Conservation (phyloP, 2,113 vertebrate genomes). For the Hippocampus comes region DNA sequence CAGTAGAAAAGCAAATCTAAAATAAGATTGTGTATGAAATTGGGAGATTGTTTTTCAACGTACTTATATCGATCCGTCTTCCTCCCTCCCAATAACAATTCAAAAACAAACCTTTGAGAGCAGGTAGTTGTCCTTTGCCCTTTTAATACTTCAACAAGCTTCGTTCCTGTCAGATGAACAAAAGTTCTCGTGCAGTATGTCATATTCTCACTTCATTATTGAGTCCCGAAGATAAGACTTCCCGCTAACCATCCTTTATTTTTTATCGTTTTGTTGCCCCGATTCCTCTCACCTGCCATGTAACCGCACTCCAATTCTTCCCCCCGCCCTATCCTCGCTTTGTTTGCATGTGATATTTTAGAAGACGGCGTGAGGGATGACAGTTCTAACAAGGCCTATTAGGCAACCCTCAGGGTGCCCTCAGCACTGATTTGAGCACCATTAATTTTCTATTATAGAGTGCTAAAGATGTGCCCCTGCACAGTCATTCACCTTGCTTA, state of each 20-base stretch:
- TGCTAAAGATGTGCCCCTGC: slow-evolving; percentile 86
- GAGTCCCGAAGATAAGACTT: slow-evolving; percentile 1
- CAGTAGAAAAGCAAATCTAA: not conserved
- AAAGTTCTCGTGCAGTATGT: not conserved
- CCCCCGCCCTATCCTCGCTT: slow-evolving; percentile 28
- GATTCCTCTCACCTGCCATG: not conserved
- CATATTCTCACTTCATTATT: slow-evolving; percentile 1
- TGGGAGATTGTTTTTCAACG: not conserved
- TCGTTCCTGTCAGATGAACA: not conserved
- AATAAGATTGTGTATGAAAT: not conserved
- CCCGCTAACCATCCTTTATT: not conserved
- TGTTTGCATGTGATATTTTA: slow-evolving; percentile 77
- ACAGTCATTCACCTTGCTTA: slow-evolving; percentile 87
- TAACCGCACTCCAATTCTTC: slow-evolving; percentile 12
- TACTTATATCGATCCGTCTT: not conserved
- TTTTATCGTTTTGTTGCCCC: not conserved
- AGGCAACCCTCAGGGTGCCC: slow-evolving; percentile 86
- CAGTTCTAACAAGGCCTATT: slow-evolving; percentile 86
- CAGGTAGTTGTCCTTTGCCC: not conserved
- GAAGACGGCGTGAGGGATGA: slow-evolving; percentile 76
- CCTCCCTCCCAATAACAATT: no score
- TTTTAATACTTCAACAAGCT: not conserved
- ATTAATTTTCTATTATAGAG: slow-evolving; percentile 96
- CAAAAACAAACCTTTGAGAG: not conserved
- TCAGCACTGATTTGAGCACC: slow-evolving; percentile 87